Conservation (phyloP, 2,888 invertebrate species). For the Euzophera pinguis region DNA sequence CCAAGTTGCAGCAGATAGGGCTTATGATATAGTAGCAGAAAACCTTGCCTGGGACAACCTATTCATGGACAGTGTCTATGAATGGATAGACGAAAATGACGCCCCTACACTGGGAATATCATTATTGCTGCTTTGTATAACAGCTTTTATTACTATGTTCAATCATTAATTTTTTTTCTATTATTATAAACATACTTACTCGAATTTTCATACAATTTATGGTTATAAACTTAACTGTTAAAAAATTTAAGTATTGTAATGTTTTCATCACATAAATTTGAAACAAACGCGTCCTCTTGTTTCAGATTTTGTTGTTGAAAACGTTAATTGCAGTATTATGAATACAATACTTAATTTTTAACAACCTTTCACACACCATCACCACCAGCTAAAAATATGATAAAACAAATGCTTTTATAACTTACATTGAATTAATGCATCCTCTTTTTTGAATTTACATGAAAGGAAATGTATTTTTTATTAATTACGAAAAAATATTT, state of each 20-base stretch:
- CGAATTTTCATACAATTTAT: no score
- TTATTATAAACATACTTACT: no score
- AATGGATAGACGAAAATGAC: conserved; percentile 67
- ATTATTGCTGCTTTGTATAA: conserved; percentile 41
- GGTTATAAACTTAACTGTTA: no score
- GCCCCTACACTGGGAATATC: conserved; percentile 51
- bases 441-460: no score
- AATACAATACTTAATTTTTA: no score
- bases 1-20: conserved; percentile 29
- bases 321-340: neutral
- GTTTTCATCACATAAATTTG: conserved; percentile 5
- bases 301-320: conserved; percentile 8
- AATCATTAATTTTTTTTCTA: conserved; percentile 31
- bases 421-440: no score
- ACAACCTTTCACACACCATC: no score
- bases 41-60: conserved; percentile 40
- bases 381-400: no score
- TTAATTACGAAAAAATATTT: no score
- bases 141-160: conserved; percentile 43
- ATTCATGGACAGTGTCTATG: conserved; percentile 43
- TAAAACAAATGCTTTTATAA: no score
- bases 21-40: conserved; percentile 29
- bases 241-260: no score
- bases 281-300: conserved; percentile 26
- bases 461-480: neutral